Evolutionary conservation across 2,113 vertebrate species (phyloP).

Genomic region (Oreochromis tanganicae): DNA sequence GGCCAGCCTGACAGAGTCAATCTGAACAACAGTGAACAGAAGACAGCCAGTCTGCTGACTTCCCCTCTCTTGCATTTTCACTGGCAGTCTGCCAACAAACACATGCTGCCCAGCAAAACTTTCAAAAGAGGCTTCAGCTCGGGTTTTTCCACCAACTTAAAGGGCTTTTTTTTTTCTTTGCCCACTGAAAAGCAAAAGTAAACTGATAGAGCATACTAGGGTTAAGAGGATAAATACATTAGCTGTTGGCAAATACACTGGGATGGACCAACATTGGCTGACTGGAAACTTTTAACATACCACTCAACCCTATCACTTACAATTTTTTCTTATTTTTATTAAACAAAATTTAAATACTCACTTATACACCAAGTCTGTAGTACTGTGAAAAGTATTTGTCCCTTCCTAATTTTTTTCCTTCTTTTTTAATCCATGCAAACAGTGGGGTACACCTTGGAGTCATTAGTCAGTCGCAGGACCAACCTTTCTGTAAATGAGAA

Average conservation of each 20-base stretch:
- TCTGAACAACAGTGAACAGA: slow-evolving; percentile 63
- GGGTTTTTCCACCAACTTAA: slow-evolving; percentile 68
- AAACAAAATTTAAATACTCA: not conserved
- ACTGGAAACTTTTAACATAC: not conserved
- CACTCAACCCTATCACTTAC: not conserved
- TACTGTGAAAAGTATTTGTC: not conserved
- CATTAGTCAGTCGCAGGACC: not conserved
- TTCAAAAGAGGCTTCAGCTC: slow-evolving; percentile 55
- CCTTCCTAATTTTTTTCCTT: not conserved
- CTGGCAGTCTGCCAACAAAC: slow-evolving; percentile 68
- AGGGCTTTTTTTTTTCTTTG: slow-evolving; percentile 9
- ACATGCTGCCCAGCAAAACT: slow-evolving; percentile 56
- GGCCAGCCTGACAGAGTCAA: slow-evolving; percentile 53
- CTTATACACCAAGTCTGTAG: not conserved
- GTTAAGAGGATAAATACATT: not conserved
- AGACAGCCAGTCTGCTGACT: slow-evolving; percentile 69
- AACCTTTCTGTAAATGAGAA: not conserved
- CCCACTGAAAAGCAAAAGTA: slow-evolving; percentile 19
- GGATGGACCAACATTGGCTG: not conserved
- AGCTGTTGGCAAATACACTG: not conserved
- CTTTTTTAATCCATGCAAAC: not conserved
- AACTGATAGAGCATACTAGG: slow-evolving; percentile 26
- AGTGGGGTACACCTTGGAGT: not conserved
- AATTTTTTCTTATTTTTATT: not conserved
- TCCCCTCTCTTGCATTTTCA: slow-evolving; percentile 58